Evolutionary conservation across 2,797 vertebrate species (phyloP).

Genomic region (Cyclopterus lumpus): DNA sequence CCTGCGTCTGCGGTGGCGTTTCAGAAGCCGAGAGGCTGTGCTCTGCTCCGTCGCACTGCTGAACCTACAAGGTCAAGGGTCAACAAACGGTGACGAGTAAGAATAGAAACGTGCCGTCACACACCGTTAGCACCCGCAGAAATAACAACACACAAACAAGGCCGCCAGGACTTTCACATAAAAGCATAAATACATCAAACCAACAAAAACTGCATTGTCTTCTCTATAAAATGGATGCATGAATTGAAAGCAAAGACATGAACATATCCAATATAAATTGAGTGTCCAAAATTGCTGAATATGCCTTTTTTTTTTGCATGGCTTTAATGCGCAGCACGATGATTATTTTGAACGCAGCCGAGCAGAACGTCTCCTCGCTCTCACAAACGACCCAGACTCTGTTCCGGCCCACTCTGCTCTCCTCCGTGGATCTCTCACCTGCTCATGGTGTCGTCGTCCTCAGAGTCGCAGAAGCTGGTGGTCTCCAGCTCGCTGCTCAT

Average conservation of each 20-base stretch:
- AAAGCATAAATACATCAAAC: not conserved
- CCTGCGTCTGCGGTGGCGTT: constrained; percentile 90
- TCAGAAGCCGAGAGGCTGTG: constrained; percentile 90
- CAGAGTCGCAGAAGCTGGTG: constrained; percentile 92
- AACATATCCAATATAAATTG: too few species aligned
- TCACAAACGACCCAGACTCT: too few species aligned
- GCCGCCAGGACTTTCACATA: not conserved
- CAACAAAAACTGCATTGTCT: not conserved
- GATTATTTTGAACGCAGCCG: too few species aligned
- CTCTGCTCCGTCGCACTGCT: constrained; percentile 95
- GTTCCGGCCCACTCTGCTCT: too few species aligned
- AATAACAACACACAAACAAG: not conserved
- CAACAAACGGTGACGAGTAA: constrained; percentile 41
- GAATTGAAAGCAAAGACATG: too few species aligned
- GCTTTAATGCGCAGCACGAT: too few species aligned
- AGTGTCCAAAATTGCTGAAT: too few species aligned
- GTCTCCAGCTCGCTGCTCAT: constrained; percentile 95
- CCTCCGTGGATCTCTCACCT: constrained; percentile 73
- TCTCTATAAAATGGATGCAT: too few species aligned
- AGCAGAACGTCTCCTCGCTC: not conserved
- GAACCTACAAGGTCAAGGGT: constrained; percentile 79
- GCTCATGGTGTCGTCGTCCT: constrained; percentile 94
- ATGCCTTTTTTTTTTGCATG: too few species aligned
- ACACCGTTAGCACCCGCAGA: not conserved
- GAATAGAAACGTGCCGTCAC: not conserved